phyloP scores from a whole-genome alignment of 2,888 invertebrate species.

The Anthoptus insignis region DNA sequence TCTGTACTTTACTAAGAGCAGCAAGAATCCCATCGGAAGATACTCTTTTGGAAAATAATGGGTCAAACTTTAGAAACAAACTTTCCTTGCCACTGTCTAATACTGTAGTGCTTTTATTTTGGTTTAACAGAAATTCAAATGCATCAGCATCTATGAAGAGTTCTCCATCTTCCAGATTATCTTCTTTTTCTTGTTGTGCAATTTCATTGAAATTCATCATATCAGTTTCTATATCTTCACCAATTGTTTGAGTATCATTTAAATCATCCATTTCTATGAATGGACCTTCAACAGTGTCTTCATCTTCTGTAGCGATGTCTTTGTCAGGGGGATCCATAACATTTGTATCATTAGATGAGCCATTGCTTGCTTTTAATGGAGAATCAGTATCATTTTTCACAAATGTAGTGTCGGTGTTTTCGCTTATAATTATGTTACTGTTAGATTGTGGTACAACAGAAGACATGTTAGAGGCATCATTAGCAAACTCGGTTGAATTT shows the following conservation, averaged over 20 bases:
- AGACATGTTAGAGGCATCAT: slow-evolving; percentile 45
- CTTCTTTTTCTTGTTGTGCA: slow-evolving; percentile 58
- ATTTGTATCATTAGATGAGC: slow-evolving; percentile 62
- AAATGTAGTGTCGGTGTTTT: slow-evolving; percentile 8
- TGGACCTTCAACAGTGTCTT: slow-evolving; percentile 79
- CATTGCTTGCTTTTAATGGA: slow-evolving; percentile 54
- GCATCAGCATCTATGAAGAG: slow-evolving; percentile 81
- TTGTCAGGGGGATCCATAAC: slow-evolving; percentile 62
- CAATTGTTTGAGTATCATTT: slow-evolving; percentile 55
- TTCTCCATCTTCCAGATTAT: slow-evolving; percentile 67
- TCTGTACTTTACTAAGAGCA: slow-evolving; percentile 65
- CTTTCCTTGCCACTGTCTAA: slow-evolving; percentile 81
- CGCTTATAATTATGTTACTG: neutral
- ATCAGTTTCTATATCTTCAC: slow-evolving; percentile 58
- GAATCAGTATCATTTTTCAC: slow-evolving; percentile 50
- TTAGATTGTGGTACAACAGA: neutral
- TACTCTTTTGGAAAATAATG: slow-evolving; percentile 74
- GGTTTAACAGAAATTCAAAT: slow-evolving; percentile 77
- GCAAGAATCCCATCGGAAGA: slow-evolving; percentile 71
- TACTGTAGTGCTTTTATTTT: slow-evolving; percentile 71
- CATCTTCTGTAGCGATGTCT: slow-evolving; percentile 77
- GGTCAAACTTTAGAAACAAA: slow-evolving; percentile 80
- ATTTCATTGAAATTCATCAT: slow-evolving; percentile 67
- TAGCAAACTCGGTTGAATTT: slow-evolving; percentile 46
- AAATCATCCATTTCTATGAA: slow-evolving; percentile 72